Evolutionary conservation across 2,888 invertebrate species (phyloP).

Genomic region (Caenorhabditis panamensis): DNA sequence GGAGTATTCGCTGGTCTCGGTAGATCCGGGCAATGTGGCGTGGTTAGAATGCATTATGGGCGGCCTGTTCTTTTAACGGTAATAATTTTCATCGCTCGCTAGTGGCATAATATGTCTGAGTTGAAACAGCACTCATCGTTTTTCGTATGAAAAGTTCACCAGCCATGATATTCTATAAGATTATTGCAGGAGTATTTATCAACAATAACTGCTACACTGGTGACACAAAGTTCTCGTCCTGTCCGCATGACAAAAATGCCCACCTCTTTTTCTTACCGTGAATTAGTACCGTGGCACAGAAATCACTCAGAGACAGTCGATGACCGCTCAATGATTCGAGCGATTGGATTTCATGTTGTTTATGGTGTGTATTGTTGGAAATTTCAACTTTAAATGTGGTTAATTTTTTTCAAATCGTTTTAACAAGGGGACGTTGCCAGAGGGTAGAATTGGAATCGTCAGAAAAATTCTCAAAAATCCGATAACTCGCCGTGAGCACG

Average conservation of each 20-base stretch:
- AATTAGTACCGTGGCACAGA: slow-evolving; percentile 78
- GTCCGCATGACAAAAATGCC: slow-evolving; percentile 58
- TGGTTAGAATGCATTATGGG: slow-evolving; percentile 74
- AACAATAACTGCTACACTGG: slow-evolving; percentile 34
- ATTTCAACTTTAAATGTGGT: not conserved
- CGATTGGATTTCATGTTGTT: slow-evolving; percentile 77
- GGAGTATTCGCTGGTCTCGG: slow-evolving; percentile 73
- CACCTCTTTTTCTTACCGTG: slow-evolving; percentile 71
- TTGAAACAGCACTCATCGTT: too few species aligned
- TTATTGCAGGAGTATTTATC: slow-evolving; percentile 41
- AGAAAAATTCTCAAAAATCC: not conserved
- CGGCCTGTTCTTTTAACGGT: slow-evolving; percentile 71
- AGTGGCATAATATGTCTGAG: not conserved
- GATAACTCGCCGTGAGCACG: too few species aligned
- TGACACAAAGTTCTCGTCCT: slow-evolving; percentile 25
- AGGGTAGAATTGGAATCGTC: too few species aligned
- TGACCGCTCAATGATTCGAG: slow-evolving; percentile 74
- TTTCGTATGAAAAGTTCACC: not conserved
- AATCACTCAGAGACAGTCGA: slow-evolving; percentile 61
- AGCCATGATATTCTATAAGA: not conserved
- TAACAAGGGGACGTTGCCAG: too few species aligned
- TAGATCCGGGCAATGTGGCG: slow-evolving; percentile 69
- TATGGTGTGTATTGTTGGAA: slow-evolving; percentile 57
- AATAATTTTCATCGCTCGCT: too few species aligned
- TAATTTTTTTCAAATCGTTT: not conserved